phyloP scores from a whole-genome alignment of 1,140 invertebrate genomes.

The Amyelois transitella region DNA sequence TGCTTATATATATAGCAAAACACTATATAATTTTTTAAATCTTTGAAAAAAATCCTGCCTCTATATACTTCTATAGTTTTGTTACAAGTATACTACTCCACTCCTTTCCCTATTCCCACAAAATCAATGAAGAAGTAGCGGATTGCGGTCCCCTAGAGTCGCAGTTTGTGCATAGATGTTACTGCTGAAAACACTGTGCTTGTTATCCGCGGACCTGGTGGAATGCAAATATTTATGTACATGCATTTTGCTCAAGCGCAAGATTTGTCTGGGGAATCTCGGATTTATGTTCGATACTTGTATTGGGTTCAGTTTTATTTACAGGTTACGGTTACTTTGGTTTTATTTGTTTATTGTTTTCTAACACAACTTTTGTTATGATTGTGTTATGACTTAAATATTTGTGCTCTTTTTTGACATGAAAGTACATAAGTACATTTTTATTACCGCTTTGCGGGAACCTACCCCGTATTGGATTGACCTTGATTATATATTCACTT shows the following conservation, averaged over 20 bases:
- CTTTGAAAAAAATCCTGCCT: too few species aligned
- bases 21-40: too few species aligned
- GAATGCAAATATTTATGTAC: neutral
- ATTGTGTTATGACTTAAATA: too few species aligned
- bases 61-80: neutral
- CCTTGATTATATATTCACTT: too few species aligned
- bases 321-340: too few species aligned
- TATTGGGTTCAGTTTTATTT: too few species aligned
- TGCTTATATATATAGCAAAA: constrained; percentile 2
- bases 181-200: neutral
- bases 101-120: constrained; percentile 13
- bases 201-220: neutral
- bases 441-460: too few species aligned
- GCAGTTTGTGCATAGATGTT: constrained; percentile 9
- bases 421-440: too few species aligned
- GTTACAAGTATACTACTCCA: neutral
- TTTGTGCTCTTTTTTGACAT: too few species aligned
- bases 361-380: too few species aligned
- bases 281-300: neutral
- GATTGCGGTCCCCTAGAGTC: constrained; percentile 16
- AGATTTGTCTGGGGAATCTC: neutral
- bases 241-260: neutral
- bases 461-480: too few species aligned
- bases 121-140: constrained; percentile 30
- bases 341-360: too few species aligned